Base-by-base conservation (phyloP, 2,797 vertebrate species). In the Chaetodon trifasciatus region DNA sequence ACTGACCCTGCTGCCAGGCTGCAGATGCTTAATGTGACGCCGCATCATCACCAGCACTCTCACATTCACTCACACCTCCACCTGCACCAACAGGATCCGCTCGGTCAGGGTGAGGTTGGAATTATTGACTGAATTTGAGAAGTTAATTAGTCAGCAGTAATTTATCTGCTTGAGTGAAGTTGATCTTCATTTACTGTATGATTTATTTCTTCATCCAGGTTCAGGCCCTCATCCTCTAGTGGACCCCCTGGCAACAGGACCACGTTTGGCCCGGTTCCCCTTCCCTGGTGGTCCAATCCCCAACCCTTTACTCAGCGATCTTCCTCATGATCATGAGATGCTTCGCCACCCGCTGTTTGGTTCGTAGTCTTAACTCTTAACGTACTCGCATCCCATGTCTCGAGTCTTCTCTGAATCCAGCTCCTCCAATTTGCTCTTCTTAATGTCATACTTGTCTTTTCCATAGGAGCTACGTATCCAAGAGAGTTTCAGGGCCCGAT, bases 61-160 rank as follows among this genome's bases (percentile, higher is more conserved):
- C 98, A 99, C 93, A 98, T 99, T 94, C 98, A 99, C 95, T 99
- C 98, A 0, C 98, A 99, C 93, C 96, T 99, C 68, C 98, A 99
- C 94, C 96, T 99, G 80, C 98, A 99, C 92, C 98, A 99, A 91
- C 98, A 99, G 95, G 98, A 99, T 78, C 97, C 97, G 17, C 96
- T 99, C 5, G 95, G 98, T 86, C 98, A 99, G 96, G 98, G 98
- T 99, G 91, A 95, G 96, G 76, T 24, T 53, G 6, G 35, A 67
- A 11, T 57, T 35, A n/a, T n/a, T 32, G 8, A 46, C 40, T 44
- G 8, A 35, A 19, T n/a, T 49, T 52, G 12, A 55, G 1, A 84
- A 61, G 6, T n/a, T 3, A n/a, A 21, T 39, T 13, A 49, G 12
- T 74, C 23, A 42, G 55, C 42, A 69, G 47, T 56, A 5, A 66